Base-by-base conservation (phyloP, 2,888 invertebrate species). In the Hirtodrosophila duncani region DNA sequence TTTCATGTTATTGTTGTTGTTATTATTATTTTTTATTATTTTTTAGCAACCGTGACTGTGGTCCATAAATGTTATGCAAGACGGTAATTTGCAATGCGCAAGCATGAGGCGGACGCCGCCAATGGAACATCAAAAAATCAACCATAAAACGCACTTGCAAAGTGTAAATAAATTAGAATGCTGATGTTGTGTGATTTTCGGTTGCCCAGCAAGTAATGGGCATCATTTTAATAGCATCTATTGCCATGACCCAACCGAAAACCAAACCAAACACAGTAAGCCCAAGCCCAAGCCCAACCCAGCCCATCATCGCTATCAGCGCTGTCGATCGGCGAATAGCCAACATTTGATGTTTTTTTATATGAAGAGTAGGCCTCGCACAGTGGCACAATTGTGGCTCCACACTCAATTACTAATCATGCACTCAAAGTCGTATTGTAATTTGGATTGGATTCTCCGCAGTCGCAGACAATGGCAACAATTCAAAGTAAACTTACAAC, bases 381-480 rank as follows among this genome's bases (percentile, higher is more conserved):
- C 60, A 60, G 57, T 57, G 57, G 57, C 57, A 57, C 57, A 57
- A 59, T 60, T 57, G 31, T 16, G 11, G 5, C 17, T 17, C 8
- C 11, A 16, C 20, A 37, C 16, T 29, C 11, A 23, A n/a, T n/a
- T n/a, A n/a, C n/a, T n/a, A n/a, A n/a, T n/a, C 14, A 18, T 21
- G 3, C 17, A 26, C n/a, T 14, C 31, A 29, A 20, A 27, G 31
- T 17, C 37, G 23, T 34, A 56, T 11, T 29, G n/a, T n/a, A n/a
- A n/a, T n/a, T n/a, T n/a, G n/a, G n/a, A n/a, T n/a, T n/a, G n/a
- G n/a, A n/a, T n/a, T n/a, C n/a, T n/a, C n/a, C n/a, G n/a, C n/a
- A n/a, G n/a, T n/a, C n/a, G n/a, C n/a, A n/a, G n/a, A 67, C 68
- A 69, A 77, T 67, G 49, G 48, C 57, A 70, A 66, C 45, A 48